These are phyloP conservation scores for Archocentrus centrarchus DNA, from an alignment of 2,113 vertebrate genomes.

Conservation along the genomic window DNA sequence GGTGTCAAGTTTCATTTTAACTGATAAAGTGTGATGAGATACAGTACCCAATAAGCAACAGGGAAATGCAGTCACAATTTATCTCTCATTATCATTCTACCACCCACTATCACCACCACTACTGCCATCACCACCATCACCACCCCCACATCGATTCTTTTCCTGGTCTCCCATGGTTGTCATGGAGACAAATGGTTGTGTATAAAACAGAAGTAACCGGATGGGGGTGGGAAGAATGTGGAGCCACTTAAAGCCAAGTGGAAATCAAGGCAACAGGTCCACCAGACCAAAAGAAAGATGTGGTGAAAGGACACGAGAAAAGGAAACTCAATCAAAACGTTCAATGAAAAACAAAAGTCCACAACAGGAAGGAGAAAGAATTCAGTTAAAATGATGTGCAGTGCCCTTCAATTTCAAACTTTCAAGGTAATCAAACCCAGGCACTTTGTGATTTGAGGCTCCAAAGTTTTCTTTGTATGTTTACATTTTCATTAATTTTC, in stretches of 20 bases:
- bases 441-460: not conserved
- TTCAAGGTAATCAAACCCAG: not conserved
- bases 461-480: not conserved
- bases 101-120: slow-evolving; percentile 51
- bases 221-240: slow-evolving; percentile 18
- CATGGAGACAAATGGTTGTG: slow-evolving; percentile 68
- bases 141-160: slow-evolving; percentile 48
- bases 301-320: not conserved
- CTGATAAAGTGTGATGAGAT: not conserved
- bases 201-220: slow-evolving; percentile 34
- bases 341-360: not conserved
- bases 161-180: slow-evolving; percentile 52
- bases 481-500: not conserved
- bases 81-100: slow-evolving; percentile 51
- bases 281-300: not conserved
- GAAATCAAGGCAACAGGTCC: slow-evolving; percentile 5
- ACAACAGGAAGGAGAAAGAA: not conserved
- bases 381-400: too few species aligned
- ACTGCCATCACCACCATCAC: slow-evolving; percentile 49
- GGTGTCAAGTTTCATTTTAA: not conserved
- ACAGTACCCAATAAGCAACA: slow-evolving; percentile 19
- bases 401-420: not conserved
- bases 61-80: slow-evolving; percentile 16
- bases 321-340: not conserved
- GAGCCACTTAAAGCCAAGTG: slow-evolving; percentile 22